Evolutionary conservation across 1,140 invertebrate species (phyloP).

Genomic region (Bicyclus anynana): DNA sequence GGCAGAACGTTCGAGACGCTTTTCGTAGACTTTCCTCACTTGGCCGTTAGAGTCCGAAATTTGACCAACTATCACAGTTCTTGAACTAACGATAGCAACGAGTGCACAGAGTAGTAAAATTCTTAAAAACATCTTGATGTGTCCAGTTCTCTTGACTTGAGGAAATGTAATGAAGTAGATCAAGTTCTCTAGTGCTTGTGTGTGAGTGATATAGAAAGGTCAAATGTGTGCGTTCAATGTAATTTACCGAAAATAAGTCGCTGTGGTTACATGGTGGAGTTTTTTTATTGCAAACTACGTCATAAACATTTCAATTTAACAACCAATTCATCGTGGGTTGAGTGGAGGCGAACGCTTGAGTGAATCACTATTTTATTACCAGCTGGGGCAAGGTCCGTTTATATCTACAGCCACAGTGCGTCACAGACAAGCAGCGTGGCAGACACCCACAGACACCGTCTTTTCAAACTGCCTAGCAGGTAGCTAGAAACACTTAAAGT

Average conservation of each 20-base stretch:
- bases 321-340: too few relatives aligned
- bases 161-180: slow-evolving; percentile 11
- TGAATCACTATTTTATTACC: too few relatives aligned
- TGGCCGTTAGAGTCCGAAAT: slow-evolving; percentile 43
- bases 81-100: slow-evolving; percentile 18
- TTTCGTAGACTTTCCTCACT: slow-evolving; percentile 50
- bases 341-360: too few relatives aligned
- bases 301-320: too few relatives aligned
- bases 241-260: neutral
- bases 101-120: slow-evolving; percentile 18
- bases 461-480: too few relatives aligned
- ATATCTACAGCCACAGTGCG: too few relatives aligned
- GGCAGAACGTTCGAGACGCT: slow-evolving; percentile 32
- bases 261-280: slow-evolving; percentile 5
- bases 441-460: too few relatives aligned
- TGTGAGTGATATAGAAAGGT: slow-evolving; percentile 9
- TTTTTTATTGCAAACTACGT: too few relatives aligned
- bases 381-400: too few relatives aligned
- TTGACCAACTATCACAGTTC: slow-evolving; percentile 53
- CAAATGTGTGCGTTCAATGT: slow-evolving; percentile 13
- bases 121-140: slow-evolving; percentile 24
- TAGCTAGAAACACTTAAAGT: too few relatives aligned
- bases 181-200: neutral
- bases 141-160: slow-evolving; percentile 9
- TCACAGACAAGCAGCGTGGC: too few relatives aligned